A percentile compares a stretch with the other conserved stretches of the same genome.
These are phyloP conservation scores for Pogonognathellus flavescens DNA, from an alignment of 1,140 invertebrate species.

Conservation along the genomic window DNA sequence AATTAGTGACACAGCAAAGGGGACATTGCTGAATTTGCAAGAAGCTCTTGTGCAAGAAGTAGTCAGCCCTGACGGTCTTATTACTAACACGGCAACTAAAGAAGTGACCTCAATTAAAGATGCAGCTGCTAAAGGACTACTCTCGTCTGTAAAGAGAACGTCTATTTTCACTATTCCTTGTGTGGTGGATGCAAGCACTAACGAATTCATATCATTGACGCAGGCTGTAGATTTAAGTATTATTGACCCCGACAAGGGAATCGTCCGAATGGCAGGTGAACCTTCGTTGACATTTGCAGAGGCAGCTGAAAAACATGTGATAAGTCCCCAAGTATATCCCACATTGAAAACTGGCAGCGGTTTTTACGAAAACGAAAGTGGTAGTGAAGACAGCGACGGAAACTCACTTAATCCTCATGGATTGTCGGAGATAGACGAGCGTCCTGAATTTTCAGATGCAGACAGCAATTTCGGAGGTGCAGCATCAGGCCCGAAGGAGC, in stretches of 20 bases:
- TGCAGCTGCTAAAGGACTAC: slow-evolving; percentile 67
- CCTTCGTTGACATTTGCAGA: slow-evolving; percentile 63
- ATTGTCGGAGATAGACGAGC: slow-evolving; percentile 12
- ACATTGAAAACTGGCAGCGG: slow-evolving; percentile 57
- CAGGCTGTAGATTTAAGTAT: slow-evolving; percentile 77
- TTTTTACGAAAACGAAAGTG: slow-evolving; percentile 52
- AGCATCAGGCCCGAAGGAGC: slow-evolving; percentile 72
- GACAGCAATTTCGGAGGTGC: background rate
- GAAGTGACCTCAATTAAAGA: slow-evolving; percentile 80
- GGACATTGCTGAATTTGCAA: slow-evolving; percentile 88
- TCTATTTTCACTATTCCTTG: slow-evolving; percentile 76
- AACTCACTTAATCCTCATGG: background rate
- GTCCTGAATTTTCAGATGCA: background rate
- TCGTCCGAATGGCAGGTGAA: slow-evolving; percentile 32
- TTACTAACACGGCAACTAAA: slow-evolving; percentile 81
- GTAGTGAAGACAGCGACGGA: background rate
- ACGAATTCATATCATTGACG: slow-evolving; percentile 59
- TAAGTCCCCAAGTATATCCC: slow-evolving; percentile 62
- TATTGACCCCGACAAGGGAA: slow-evolving; percentile 42
- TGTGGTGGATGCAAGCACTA: slow-evolving; percentile 74
- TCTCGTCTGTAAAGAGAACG: slow-evolving; percentile 67
- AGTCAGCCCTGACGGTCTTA: slow-evolving; percentile 81
- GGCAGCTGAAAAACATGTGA: slow-evolving; percentile 66
- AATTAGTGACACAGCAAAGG: slow-evolving; percentile 81
- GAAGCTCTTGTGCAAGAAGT: slow-evolving; percentile 84